phyloP scores from a whole-genome alignment of 1,140 invertebrate genomes.

The Aricia agestis region DNA sequence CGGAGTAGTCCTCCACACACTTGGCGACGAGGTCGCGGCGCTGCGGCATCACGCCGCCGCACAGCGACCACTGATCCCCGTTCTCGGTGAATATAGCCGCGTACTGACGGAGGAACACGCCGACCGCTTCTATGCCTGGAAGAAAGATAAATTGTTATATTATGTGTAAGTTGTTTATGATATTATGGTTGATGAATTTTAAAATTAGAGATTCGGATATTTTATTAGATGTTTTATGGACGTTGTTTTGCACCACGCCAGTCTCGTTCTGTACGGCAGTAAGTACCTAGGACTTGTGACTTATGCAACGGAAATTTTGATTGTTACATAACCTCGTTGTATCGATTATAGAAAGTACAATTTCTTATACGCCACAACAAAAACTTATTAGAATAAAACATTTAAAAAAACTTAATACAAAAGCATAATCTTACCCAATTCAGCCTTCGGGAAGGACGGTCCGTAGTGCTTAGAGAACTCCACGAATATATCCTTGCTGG shows the following conservation, averaged over 20 bases:
- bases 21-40: constrained; percentile 24
- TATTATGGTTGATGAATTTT: no score
- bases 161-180: no score
- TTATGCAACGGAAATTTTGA: no score
- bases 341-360: no score
- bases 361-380: no score
- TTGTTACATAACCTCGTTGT: no score
- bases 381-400: background rate
- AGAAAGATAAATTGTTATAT: background rate
- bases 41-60: constrained; percentile 38
- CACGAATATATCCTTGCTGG: constrained; percentile 40
- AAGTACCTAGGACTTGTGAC: no score
- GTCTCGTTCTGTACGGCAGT: no score
- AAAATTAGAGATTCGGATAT: no score
- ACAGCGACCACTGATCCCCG: constrained; percentile 32
- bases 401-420: background rate
- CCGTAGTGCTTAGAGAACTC: constrained; percentile 60
- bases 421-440: constrained; percentile 45
- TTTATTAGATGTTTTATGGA: no score
- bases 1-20: constrained; percentile 48
- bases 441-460: constrained; percentile 46
- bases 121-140: constrained; percentile 48
- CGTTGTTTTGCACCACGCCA: no score
- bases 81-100: constrained; percentile 43
- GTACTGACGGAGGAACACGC: constrained; percentile 52